These are phyloP conservation scores for Cyprinella venusta DNA, from an alignment of 2,797 vertebrate genomes.

Conservation along the genomic window DNA sequence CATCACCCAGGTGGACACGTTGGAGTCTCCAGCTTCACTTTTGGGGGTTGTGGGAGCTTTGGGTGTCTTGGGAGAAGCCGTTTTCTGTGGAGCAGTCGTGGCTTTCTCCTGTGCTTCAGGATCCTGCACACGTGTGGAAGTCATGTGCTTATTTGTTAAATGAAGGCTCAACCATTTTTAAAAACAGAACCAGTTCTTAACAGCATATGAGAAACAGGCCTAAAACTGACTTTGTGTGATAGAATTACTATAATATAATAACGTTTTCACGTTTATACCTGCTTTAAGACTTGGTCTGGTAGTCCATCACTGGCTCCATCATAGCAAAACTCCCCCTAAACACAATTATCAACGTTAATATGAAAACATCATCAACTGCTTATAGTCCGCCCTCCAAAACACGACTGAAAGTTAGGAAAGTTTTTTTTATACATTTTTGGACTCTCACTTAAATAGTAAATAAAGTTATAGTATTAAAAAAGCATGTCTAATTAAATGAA, in stretches of 20 bases:
- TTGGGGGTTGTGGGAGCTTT: conserved; percentile 67
- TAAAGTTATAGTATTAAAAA: too few species aligned
- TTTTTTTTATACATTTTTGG: too few species aligned
- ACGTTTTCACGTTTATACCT: conserved; percentile 59
- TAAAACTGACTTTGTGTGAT: neutral
- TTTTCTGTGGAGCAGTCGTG: conserved; percentile 47
- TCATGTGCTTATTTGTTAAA: neutral
- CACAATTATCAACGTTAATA: neutral
- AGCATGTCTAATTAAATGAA: too few species aligned
- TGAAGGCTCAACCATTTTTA: neutral
- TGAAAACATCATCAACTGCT: neutral
- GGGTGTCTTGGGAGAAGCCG: conserved; percentile 48
- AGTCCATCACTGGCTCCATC: conserved; percentile 62
- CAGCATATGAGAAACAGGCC: neutral
- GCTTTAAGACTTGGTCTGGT: conserved; percentile 49
- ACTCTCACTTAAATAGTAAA: too few species aligned
- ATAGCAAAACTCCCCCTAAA: conserved; percentile 65
- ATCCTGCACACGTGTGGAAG: conserved; percentile 55
- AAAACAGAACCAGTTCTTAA: neutral
- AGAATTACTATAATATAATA: neutral
- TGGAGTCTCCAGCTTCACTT: conserved; percentile 67
- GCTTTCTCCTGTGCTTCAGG: conserved; percentile 45
- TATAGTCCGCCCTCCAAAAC: neutral
- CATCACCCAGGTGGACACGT: conserved; percentile 85
- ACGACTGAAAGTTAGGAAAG: neutral